Evolutionary conservation across 1,140 invertebrate species (phyloP).

Genomic region (Drosophila funebris): DNA sequence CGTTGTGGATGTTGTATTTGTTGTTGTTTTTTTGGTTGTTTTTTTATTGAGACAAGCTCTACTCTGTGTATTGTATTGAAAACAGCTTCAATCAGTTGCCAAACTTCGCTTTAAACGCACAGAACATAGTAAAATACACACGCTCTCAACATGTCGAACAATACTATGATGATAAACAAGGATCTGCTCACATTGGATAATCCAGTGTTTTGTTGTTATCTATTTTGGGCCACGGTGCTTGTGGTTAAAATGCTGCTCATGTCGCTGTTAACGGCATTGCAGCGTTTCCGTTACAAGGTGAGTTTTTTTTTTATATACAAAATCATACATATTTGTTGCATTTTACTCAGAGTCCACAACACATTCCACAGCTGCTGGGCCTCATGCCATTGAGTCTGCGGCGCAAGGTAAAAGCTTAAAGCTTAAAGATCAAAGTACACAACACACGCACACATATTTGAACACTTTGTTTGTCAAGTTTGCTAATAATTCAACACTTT

Average conservation of each 20-base stretch:
- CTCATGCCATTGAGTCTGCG: constrained; percentile 62
- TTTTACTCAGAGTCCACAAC: constrained; percentile 25
- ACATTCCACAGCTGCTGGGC: constrained; percentile 65
- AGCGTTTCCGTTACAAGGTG: constrained; percentile 84
- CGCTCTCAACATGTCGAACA: not conserved
- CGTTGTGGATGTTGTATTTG: constrained; percentile 3
- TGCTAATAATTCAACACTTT: not conserved
- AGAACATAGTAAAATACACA: not conserved
- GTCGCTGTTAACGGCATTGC: constrained; percentile 84
- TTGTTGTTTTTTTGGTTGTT: not conserved
- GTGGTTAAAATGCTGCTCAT: constrained; percentile 85
- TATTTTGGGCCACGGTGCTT: constrained; percentile 84
- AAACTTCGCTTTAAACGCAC: constrained; percentile 29
- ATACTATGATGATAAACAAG: not conserved
- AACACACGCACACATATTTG: not conserved
- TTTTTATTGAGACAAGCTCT: not conserved
- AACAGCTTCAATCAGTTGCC: constrained; percentile 24
- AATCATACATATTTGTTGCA: not conserved
- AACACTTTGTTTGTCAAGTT: not conserved
- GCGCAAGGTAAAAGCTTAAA: constrained; percentile 72
- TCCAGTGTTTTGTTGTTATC: constrained; percentile 84
- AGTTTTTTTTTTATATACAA: constrained; percentile 19
- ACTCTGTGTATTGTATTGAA: not conserved
- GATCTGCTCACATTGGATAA: constrained; percentile 77
- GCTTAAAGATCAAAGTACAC: too few species aligned